A percentile compares a stretch with the other conserved stretches of the same genome.
Evolutionary conservation across 2,113 vertebrate genomes (phyloP).

Genomic region (Cariama cristata): DNA sequence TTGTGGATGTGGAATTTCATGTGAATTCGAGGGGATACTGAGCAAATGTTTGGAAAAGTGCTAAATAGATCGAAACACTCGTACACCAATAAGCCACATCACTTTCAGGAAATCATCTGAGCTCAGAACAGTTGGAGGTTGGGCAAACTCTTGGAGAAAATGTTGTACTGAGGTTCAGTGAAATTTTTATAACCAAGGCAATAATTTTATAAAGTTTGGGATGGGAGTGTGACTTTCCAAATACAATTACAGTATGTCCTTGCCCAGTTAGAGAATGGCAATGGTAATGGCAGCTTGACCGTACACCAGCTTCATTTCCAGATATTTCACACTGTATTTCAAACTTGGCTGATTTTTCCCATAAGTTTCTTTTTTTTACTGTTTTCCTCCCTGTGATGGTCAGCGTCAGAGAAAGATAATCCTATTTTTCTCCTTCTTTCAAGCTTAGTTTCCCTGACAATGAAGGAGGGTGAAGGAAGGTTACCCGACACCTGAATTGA

Average conservation of each 20-base stretch:
- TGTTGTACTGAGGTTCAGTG: background rate
- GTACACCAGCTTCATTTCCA: background rate
- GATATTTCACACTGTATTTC: background rate
- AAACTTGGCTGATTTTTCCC: background rate
- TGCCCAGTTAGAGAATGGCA: background rate
- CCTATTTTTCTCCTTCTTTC: background rate
- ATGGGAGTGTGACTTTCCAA: background rate
- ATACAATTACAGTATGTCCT: background rate
- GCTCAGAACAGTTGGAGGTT: background rate
- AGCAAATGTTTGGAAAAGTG: background rate
- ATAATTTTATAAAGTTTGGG: background rate
- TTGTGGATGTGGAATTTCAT: background rate
- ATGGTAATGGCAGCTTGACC: background rate
- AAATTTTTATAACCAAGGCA: background rate
- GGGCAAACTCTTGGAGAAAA: background rate
- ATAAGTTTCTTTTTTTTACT: background rate
- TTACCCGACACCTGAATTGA: background rate
- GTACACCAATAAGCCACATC: background rate
- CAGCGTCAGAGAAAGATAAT: background rate
- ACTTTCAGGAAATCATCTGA: background rate
- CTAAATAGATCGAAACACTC: background rate
- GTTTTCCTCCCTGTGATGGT: background rate
- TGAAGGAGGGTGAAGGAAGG: background rate
- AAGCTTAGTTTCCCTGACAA: background rate
- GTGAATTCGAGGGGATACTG: background rate